A percentile compares a stretch with the other conserved stretches of the same genome.
Conservation (phyloP, 2,888 invertebrate genomes). For the Stomorhina lunata region DNA sequence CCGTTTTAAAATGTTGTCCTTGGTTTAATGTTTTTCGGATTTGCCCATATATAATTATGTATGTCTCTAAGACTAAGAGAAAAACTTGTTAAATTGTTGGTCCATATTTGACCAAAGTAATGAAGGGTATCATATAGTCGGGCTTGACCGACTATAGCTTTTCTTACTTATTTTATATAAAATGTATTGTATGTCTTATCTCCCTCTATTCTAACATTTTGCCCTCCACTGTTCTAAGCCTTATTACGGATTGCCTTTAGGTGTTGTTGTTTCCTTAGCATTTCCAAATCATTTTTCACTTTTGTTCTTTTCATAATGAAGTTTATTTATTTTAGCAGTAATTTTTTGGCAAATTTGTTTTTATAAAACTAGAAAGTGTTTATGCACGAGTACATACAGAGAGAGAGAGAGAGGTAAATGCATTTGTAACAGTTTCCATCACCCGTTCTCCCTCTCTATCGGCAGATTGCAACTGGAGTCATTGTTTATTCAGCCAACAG, state of each 20-base stretch:
- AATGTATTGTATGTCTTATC: too few relatives aligned
- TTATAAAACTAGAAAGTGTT: constrained; percentile 31
- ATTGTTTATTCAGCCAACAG: constrained; percentile 63
- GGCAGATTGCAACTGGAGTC: constrained; percentile 20
- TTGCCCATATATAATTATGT: too few relatives aligned
- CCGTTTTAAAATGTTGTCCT: too few relatives aligned
- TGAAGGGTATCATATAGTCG: too few relatives aligned
- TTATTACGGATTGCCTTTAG: constrained; percentile 21
- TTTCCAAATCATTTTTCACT: constrained; percentile 9
- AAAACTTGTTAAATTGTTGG: too few relatives aligned
- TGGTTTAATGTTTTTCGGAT: too few relatives aligned
- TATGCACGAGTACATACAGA: constrained; percentile 6
- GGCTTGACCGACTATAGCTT: too few relatives aligned
- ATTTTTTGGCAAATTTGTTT: constrained; percentile 59
- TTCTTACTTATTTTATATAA: too few relatives aligned
- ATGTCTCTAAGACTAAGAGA: too few relatives aligned
- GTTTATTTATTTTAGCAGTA: constrained; percentile 52
- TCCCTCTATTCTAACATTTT: constrained; percentile 7
- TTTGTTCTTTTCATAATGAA: constrained; percentile 1
- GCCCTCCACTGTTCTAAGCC: background rate
- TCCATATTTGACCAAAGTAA: too few relatives aligned
- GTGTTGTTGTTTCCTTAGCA: constrained; percentile 17
- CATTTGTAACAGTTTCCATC: background rate
- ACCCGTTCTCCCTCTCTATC: constrained; percentile 15
- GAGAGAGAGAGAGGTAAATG: too few relatives aligned